phyloP scores from a whole-genome alignment of 1,140 invertebrate species.

The Plodia interpunctella region DNA sequence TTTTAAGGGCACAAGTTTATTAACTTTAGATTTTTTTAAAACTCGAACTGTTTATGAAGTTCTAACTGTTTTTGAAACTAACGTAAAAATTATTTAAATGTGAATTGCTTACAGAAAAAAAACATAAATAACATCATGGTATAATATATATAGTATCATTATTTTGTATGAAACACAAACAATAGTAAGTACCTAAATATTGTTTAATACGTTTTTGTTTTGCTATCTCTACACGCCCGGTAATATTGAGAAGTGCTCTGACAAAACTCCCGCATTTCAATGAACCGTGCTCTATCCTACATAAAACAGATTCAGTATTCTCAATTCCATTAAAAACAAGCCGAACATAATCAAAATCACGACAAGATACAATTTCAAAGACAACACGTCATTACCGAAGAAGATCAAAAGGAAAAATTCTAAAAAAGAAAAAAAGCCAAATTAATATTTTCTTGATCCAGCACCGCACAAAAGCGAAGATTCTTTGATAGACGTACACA shows the following conservation, averaged over 20 bases:
- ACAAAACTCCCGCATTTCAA: conserved; percentile 4
- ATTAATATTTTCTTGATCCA: conserved; percentile 63
- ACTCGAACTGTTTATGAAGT: too few relatives aligned
- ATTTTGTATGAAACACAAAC: too few relatives aligned
- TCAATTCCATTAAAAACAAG: not conserved
- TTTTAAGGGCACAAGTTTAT: too few relatives aligned
- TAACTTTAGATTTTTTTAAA: too few relatives aligned
- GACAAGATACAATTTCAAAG: conserved; percentile 46
- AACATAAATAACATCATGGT: too few relatives aligned
- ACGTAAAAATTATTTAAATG: too few relatives aligned
- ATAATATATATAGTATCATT: too few relatives aligned
- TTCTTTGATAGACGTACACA: conserved; percentile 62
- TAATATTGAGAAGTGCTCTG: conserved; percentile 16
- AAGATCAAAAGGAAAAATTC: conserved; percentile 55
- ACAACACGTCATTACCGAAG: conserved; percentile 48
- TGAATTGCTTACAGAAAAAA: too few relatives aligned
- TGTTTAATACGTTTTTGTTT: too few relatives aligned
- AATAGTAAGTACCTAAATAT: too few relatives aligned
- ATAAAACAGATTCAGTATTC: not conserved
- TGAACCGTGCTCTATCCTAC: not conserved
- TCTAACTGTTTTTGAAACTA: too few relatives aligned
- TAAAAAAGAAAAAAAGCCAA: conserved; percentile 57
- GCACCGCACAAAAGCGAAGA: conserved; percentile 47
- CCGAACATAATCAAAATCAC: conserved; percentile 15
- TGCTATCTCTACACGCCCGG: conserved; percentile 11